Evolutionary conservation across 1,140 invertebrate genomes (phyloP).

Genomic region (Maconellicoccus hirsutus): DNA sequence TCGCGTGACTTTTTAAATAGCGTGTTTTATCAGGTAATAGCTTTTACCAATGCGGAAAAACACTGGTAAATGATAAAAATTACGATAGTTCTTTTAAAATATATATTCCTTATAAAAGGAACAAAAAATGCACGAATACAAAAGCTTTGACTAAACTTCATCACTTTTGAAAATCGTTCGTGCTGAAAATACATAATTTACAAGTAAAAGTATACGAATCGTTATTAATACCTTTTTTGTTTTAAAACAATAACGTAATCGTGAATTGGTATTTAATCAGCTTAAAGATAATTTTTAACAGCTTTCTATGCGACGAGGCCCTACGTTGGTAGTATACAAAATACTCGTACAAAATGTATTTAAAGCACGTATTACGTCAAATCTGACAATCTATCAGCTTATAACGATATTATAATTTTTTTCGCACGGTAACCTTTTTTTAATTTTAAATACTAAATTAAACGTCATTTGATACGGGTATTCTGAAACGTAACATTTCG

Average conservation of each 20-base stretch:
- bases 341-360: no score
- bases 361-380: no score
- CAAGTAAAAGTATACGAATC: not conserved
- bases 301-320: not conserved
- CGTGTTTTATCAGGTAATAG: slow-evolving; percentile 20
- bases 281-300: not conserved
- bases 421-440: no score
- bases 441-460: no score
- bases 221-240: not conserved
- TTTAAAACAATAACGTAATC: not conserved
- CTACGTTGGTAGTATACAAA: no score
- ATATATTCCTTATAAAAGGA: not conserved
- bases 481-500: no score
- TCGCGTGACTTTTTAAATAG: slow-evolving; percentile 18
- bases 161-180: not conserved
- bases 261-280: not conserved
- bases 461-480: no score
- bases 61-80: slow-evolving; percentile 19
- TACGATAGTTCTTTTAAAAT: slow-evolving; percentile 15
- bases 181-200: not conserved
- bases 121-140: not conserved
- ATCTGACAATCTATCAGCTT: no score
- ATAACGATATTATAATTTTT: no score
- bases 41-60: slow-evolving; percentile 4
- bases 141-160: not conserved